Base-by-base conservation (phyloP, 2,113 vertebrate genomes). In the Malurus melanocephalus region DNA sequence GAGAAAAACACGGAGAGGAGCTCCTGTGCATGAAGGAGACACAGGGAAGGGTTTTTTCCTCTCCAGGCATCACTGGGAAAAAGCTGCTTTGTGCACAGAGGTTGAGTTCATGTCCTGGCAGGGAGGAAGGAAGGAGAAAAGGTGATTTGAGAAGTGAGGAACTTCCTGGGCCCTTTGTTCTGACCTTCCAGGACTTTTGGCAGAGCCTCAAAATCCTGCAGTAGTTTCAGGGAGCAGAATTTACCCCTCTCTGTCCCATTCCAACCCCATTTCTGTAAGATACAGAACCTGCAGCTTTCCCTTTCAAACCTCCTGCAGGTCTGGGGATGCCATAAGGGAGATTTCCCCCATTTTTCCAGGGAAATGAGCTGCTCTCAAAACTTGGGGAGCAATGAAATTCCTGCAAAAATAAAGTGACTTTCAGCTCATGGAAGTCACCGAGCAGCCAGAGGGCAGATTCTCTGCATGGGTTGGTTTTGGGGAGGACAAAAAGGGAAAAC, bases 21-120 rank as follows among this genome's bases (percentile, higher is more conserved):
- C 53, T 82, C 80, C 76, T 19, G 23, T 11, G 55, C 15, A 0
- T 13, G 11, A 20, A 51, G 32, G 52, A 62, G 53, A 51, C 8
- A 26, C 14, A 19, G 14, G 30, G 59, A 46, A 5, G 35, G 59
- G n/a, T 20, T 61, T 65, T 43, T 64, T 7, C 38, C 76, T 24
- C 42, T 53, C 0, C 0, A 7, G 27, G 33, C 3, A 4, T 16
- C 1, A 0, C 28, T 45, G 65, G 60, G 74, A 80, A 91, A 46
- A 46, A 61, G 59, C 16, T 1, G 7, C 38, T n/a, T 82, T 20
- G 7, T 0, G 1, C n/a, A 4, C 53, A 52, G 68, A 0, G 3
- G 28, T 52, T 3, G 22, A 42, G 42, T 73, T 76, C 80, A 2
- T 5, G 21, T 22, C 55, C 80, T 66, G 60, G 68, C 26, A 65